Base-by-base conservation (phyloP, 2,113 vertebrate species). In the Hippolais icterina region DNA sequence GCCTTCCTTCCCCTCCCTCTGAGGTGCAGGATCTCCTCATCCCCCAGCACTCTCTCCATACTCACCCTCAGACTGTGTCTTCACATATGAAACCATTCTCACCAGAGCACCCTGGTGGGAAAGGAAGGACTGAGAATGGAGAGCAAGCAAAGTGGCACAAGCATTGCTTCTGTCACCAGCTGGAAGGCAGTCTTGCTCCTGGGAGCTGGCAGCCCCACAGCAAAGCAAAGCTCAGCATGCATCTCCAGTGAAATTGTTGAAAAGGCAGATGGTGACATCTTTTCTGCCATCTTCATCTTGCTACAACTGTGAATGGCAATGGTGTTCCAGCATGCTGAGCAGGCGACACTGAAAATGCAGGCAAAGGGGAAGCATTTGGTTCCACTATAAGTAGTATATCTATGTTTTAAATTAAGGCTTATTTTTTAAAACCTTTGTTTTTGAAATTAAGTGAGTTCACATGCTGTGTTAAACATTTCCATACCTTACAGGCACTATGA, bases 361-460 rank as follows among this genome's bases (percentile, higher is more conserved):
- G 50, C 17, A 64, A 65, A 44, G 10, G 59, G 11, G 11, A 72
- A 80, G 42, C 46, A 35, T 65, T 93, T 69, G 15, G 24, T 83
- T 95, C 41, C 85, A 77, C 42, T 60, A 1, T 53, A 63, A 93
- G 47, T 68, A 33, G 19, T 33, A 22, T 64, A 76, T 70, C 78
- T 85, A 8, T 89, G 85, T 28, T 91, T 90, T 70, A 37, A 71
- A 82, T 87, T 60, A 80, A 69, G 39, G 11, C 33, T 63, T 83
- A 76, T 91, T 87, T 88, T 93, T 39, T 5, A 85, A 90, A 93
- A 41, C 4, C 52, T 70, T 86, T 70, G 27, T 78, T 95, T 80
- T 83, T 63, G 35, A 74, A 89, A 88, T 53, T 42, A 37, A 90
- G 15, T 33, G n/a, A 74, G 54, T 77, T 90, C 65, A 29, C 42